phyloP scores from a whole-genome alignment of 1,140 invertebrate species.

The Branchinecta lindahli region DNA sequence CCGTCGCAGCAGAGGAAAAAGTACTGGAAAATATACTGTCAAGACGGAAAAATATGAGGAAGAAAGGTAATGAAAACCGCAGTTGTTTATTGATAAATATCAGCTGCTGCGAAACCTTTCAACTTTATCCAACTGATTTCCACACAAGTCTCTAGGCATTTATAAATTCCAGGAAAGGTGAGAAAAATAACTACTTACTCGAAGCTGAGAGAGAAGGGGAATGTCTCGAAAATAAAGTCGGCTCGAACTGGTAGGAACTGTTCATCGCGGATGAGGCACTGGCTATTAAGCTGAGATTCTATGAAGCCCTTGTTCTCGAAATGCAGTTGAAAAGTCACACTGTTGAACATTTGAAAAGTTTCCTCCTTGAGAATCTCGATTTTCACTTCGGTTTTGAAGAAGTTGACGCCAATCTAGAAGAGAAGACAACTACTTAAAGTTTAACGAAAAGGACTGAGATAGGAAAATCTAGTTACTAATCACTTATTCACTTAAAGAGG shows the following conservation, averaged over 20 bases:
- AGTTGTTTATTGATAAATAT: no score
- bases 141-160: no score
- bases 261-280: slow-evolving; percentile 66
- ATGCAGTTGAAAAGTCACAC: slow-evolving; percentile 79
- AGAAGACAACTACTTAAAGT: slow-evolving; percentile 16
- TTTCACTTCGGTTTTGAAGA: slow-evolving; percentile 82
- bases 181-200: slow-evolving; percentile 40
- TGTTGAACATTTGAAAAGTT: slow-evolving; percentile 66
- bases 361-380: slow-evolving; percentile 77
- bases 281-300: slow-evolving; percentile 16
- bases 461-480: no score
- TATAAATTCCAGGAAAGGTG: no score
- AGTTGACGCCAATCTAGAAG: slow-evolving; percentile 60
- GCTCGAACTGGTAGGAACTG: slow-evolving; percentile 71
- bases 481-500: no score
- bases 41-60: no score
- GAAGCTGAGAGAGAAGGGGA: slow-evolving; percentile 94
- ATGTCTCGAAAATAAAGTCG: slow-evolving; percentile 84
- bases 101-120: no score
- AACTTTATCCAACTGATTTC: no score
- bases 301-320: slow-evolving; percentile 73
- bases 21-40: no score
- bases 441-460: no score
- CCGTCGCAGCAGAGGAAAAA: no score
- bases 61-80: no score